Evolutionary conservation across 2,797 vertebrate species (phyloP).

Genomic region (Myotis myotis): DNA sequence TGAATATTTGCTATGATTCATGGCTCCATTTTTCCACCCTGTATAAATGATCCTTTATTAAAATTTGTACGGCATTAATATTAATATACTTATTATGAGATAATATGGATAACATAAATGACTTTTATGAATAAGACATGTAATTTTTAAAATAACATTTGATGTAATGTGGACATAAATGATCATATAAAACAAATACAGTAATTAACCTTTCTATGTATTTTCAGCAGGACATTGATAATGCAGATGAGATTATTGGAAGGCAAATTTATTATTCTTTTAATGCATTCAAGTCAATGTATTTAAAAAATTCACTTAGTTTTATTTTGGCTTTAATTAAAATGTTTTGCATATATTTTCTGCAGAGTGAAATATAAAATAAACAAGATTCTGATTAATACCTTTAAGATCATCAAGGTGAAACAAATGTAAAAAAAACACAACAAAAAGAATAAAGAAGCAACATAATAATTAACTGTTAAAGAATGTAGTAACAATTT

Average conservation of each 20-base stretch:
- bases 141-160: not conserved
- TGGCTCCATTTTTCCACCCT: not conserved
- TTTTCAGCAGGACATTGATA: conserved; percentile 51
- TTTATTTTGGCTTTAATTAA: conserved; percentile 78
- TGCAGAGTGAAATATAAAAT: conserved; percentile 63
- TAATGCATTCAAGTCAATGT: conserved; percentile 49
- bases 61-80: not conserved
- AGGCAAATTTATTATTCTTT: conserved; percentile 60
- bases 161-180: conserved; percentile 42
- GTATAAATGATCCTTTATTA: not conserved
- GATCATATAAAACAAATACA: conserved; percentile 37
- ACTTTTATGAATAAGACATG: not conserved
- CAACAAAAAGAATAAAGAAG: conserved; percentile 11
- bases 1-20: not conserved
- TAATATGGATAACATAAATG: not conserved
- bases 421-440: conserved; percentile 62
- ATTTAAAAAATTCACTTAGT: conserved; percentile 66
- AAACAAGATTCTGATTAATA: conserved; percentile 64
- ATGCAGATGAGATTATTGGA: conserved; percentile 57
- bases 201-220: conserved; percentile 66
- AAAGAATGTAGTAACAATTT: conserved; percentile 39
- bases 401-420: conserved; percentile 59
- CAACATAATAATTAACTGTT: conserved; percentile 74
- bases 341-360: conserved; percentile 73
- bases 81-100: not conserved